Evolutionary conservation across 2,113 vertebrate species (phyloP), one percentile per base, ranked within the genome.

Genomic region (Coracopsis vasa): DNA sequence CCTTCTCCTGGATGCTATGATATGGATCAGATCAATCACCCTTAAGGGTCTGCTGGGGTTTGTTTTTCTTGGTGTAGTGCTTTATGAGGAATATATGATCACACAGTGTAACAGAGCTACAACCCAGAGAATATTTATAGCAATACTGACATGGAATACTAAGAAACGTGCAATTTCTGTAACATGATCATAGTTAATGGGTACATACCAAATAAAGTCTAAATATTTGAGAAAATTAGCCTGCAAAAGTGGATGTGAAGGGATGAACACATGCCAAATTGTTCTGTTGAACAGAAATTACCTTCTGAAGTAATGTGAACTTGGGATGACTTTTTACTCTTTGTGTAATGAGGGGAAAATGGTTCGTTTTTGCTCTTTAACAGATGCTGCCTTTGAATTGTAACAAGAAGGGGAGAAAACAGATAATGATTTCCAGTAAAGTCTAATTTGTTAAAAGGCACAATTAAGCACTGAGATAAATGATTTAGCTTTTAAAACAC

Each of bases 401-500:
- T 94, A 84, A 88, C 84, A 92, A 88, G 83, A 92, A 92, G 66
- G 27, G 28, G 41, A 35, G 47, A 47, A 93, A 89, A 88, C 53
- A 87, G 95, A 89, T 94, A 95, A 93, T 91, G 86, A 96, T 88
- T 95, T 95, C 84, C 80, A 84, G 84, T 93, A 89, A 94, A 95
- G 94, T 73, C 82, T 94, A 72, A 92, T 95, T 95, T 93, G 80
- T 92, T 95, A 92, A 86, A 93, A 95, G 80, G 73, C 80, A 82
- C 88, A 97, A 77, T 95, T 95, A 94, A 96, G 86, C 90, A 85
- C 54, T 87, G 92, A 92, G 95, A 92, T 87, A 96, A 94, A 97
- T 7, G 47, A 67, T 93, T 90, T 90, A 61, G 66, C 77, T 90
- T 96, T 94, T 86, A 84, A 88, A 92, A 88, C 31, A 37, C 41